Evolutionary conservation across 2,888 invertebrate genomes (phyloP), one percentile per base, ranked within the genome.

Genomic region (Ochropleura leucogaster): DNA sequence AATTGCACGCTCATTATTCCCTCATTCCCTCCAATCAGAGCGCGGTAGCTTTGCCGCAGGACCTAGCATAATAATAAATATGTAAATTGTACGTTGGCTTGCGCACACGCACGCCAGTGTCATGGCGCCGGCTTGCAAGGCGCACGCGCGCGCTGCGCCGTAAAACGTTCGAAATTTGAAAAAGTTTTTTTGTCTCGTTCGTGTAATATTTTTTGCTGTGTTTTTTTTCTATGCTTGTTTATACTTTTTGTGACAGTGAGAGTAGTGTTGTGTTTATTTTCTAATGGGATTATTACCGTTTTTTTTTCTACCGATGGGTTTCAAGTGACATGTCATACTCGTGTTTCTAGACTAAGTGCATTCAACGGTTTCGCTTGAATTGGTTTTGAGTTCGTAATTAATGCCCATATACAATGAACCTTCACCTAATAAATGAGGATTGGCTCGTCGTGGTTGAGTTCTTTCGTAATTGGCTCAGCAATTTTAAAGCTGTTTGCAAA

Each of bases 81-180:
- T 94, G 94, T 93, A 94, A 94, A 89, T 90, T 90, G 88, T 90
- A 81, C 77, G 83, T 73, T 78, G 80, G 78, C 74, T 14, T 93
- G 93, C 93, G 94, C 92, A 81, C 83, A 90, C 93, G 94, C 93
- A 83, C 73, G 81, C 79, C 95, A 96, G 96, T 96, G 94, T 93
- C 92, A 96, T 95, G 96, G 95, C 95, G 94, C 91, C 91, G 93
- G 87, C 94, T 20, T 7, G 93, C 90, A 82, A 90, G 94, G 95
- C 93, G 94, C 94, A 90, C 87, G 89, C 87, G 89, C 90, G 89
- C 87, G 88, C 78, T 85, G 89, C 90, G 88, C 89, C 89, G 84
- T 89, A 78, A 81, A 80, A 49, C 51, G 60, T 65, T 78, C 74
- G 53, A 69, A 51, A 75, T 46, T 66, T 10, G 40, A 72, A 75